Conservation (phyloP, 2,888 invertebrate genomes). For the Cinara cedri region DNA sequence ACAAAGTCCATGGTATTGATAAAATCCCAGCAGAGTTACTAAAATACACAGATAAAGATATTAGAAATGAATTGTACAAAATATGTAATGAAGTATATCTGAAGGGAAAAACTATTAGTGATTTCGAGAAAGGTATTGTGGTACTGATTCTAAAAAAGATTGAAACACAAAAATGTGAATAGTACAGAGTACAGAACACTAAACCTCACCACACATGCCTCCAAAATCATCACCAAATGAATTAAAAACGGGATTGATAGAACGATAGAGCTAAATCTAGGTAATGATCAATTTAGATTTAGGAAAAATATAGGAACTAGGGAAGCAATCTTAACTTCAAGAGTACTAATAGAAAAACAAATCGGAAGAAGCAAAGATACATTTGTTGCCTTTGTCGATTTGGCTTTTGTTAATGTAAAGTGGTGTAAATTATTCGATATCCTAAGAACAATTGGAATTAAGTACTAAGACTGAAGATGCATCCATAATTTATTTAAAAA, state of each 20-base stretch:
- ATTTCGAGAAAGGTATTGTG: constrained; percentile 1
- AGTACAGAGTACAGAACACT: no score
- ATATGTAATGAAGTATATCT: constrained; percentile 24
- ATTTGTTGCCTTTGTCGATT: constrained; percentile 10
- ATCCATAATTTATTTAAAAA: constrained; percentile 17
- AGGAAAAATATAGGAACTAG: no score
- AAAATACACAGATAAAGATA: constrained; percentile 1
- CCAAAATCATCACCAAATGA: constrained; percentile 12
- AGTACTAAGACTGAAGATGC: constrained; percentile 15
- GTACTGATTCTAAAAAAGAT: constrained; percentile 1
- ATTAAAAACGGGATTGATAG: constrained; percentile 15
- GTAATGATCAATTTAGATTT: constrained; percentile 16
- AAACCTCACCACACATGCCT: constrained; percentile 2
- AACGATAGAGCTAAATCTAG: constrained; percentile 13
- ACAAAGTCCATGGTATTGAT: constrained; percentile 1
- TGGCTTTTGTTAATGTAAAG: constrained; percentile 2
- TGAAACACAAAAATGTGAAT: no score
- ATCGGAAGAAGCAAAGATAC: constrained; percentile 16
- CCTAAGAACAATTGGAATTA: constrained; percentile 15
- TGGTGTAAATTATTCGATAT: constrained; percentile 12
- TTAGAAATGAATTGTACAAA: constrained; percentile 21
- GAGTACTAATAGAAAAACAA: constrained; percentile 17
- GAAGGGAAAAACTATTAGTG: constrained; percentile 5
- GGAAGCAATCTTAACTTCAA: constrained; percentile 2
- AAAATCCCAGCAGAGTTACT: constrained; percentile 12